A percentile compares a stretch with the other conserved stretches of the same genome.
phyloP scores from a whole-genome alignment of 2,888 invertebrate genomes.

The Trileptium ribeirensis region DNA sequence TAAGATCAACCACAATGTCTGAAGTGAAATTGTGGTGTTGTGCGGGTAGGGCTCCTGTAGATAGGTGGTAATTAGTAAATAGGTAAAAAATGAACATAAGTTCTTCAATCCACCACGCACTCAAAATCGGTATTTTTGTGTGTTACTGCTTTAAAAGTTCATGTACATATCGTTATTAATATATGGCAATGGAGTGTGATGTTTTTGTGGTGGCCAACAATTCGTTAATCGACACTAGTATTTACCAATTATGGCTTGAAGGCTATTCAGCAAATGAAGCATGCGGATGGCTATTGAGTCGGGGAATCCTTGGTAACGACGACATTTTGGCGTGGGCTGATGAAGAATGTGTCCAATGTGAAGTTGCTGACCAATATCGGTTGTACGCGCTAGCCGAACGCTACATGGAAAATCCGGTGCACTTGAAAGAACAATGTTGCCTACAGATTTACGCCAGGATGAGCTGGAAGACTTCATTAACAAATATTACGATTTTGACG shows the following conservation, averaged over 20 bases:
- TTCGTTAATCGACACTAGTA: constrained; percentile 82
- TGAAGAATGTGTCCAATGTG: constrained; percentile 50
- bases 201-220: constrained; percentile 82
- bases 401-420: constrained; percentile 72
- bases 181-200: constrained; percentile 67
- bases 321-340: constrained; percentile 4
- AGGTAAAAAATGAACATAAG: no score
- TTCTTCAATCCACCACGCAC: no score
- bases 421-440: constrained; percentile 69
- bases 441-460: no score
- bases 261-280: constrained; percentile 58
- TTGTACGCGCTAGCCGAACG: constrained; percentile 80
- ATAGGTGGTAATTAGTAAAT: no score
- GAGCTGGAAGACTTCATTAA: no score
- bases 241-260: constrained; percentile 85
- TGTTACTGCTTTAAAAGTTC: no score
- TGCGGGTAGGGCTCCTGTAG: no score
- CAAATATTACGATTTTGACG: constrained; percentile 88
- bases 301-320: not conserved
- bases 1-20: no score
- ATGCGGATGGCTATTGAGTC: not conserved
- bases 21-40: no score
- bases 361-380: constrained; percentile 82
- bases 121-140: no score
- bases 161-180: no score